phyloP scores from a whole-genome alignment of 37 sponge, comb jelly and placozoan species.

The Hormiphora californensis region DNA sequence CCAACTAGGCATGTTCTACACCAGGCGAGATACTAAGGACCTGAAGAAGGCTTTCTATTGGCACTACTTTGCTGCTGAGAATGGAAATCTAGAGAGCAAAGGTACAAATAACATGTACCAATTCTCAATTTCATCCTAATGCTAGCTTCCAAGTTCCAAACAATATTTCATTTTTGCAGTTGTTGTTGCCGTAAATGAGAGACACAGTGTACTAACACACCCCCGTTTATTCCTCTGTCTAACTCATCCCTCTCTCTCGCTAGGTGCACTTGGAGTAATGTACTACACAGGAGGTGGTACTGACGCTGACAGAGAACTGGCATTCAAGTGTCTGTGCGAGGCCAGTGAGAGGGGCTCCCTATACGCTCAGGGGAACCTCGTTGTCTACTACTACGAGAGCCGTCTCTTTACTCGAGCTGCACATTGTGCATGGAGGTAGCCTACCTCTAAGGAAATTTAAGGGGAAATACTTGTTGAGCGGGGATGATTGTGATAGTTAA shows the following conservation, averaged over 20 bases:
- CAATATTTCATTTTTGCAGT: too few species aligned
- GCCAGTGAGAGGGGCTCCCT: slow-evolving; percentile 57
- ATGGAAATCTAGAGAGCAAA: slow-evolving; percentile 63
- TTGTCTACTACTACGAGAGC: slow-evolving; percentile 57
- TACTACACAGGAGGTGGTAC: slow-evolving; percentile 59
- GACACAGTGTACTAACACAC: background rate
- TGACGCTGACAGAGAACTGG: slow-evolving; percentile 47
- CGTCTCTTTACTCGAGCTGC: slow-evolving; percentile 57
- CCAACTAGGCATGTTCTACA: slow-evolving; percentile 79
- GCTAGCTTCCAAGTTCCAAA: too few species aligned
- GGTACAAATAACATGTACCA: too few species aligned
- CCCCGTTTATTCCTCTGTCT: too few species aligned
- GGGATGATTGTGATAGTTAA: too few species aligned
- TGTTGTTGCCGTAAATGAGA: too few species aligned
- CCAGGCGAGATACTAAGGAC: slow-evolving; percentile 66
- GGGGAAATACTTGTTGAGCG: too few species aligned
- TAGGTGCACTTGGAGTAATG: slow-evolving; percentile 85
- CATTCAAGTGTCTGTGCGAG: slow-evolving; percentile 58
- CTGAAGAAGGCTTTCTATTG: slow-evolving; percentile 71
- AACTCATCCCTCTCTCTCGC: too few species aligned
- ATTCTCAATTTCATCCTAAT: too few species aligned
- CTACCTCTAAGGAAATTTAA: too few species aligned
- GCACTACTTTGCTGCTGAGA: slow-evolving; percentile 76
- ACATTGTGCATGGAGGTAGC: slow-evolving; percentile 55
- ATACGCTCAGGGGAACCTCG: slow-evolving; percentile 61